These are phyloP conservation scores for Ophioninae sp. DNA, from an alignment of 2,888 invertebrate species.

Conservation along the genomic window DNA sequence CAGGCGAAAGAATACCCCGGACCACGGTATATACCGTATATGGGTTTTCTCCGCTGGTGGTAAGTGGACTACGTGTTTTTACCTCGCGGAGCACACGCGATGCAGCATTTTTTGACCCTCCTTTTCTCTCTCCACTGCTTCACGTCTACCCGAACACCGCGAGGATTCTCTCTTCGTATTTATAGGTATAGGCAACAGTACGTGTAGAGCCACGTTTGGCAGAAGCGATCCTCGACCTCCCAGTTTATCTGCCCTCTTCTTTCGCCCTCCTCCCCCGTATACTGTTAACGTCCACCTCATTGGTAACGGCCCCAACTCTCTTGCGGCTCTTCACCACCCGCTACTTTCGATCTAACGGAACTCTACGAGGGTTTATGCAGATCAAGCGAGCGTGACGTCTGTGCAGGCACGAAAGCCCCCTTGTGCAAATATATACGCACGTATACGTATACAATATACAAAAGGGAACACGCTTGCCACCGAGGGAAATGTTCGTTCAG, in stretches of 20 bases:
- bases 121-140: slow-evolving; percentile 38
- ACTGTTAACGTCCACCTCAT: slow-evolving; percentile 46
- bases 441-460: not conserved
- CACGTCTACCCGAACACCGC: slow-evolving; percentile 24
- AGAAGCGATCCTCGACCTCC: slow-evolving; percentile 57
- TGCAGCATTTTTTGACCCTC: slow-evolving; percentile 58
- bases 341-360: slow-evolving; percentile 76
- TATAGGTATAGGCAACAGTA: not conserved
- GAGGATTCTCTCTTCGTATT: slow-evolving; percentile 42
- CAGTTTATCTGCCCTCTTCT: slow-evolving; percentile 54
- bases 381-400: slow-evolving; percentile 76
- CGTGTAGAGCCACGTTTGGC: slow-evolving; percentile 33
- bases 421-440: slow-evolving; percentile 15
- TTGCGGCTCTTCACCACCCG: slow-evolving; percentile 70
- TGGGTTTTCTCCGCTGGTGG: slow-evolving; percentile 55
- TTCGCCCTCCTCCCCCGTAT: slow-evolving; percentile 51
- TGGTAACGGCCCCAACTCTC: slow-evolving; percentile 73
- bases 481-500: slow-evolving; percentile 27
- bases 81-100: slow-evolving; percentile 59
- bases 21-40: slow-evolving; percentile 39
- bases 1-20: slow-evolving; percentile 55
- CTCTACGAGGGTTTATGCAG: slow-evolving; percentile 75
- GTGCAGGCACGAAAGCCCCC: slow-evolving; percentile 58
- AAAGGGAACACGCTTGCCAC: slow-evolving; percentile 16
- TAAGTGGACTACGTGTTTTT: slow-evolving; percentile 60